phyloP scores from a whole-genome alignment of 1,140 invertebrate species.

The Musca vetustissima region DNA sequence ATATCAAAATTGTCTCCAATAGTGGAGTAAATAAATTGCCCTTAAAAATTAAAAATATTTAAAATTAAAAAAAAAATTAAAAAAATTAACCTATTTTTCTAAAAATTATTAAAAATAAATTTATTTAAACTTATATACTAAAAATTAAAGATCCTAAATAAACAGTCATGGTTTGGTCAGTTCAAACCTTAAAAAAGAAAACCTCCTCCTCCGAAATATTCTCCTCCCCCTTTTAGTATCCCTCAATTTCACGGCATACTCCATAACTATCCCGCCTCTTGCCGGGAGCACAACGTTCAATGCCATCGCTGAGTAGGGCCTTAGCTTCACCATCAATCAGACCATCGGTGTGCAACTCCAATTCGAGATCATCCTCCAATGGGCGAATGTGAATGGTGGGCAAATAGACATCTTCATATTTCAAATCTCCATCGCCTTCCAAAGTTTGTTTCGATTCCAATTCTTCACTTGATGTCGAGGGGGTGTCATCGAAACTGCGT shows the following conservation, averaged over 20 bases:
- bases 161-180: too few species aligned
- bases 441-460: constrained; percentile 8
- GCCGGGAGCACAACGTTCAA: constrained; percentile 65
- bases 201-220: too few species aligned
- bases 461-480: neutral
- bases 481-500: neutral
- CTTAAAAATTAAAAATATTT: too few species aligned
- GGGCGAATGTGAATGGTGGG: constrained; percentile 14
- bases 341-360: constrained; percentile 39
- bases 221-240: constrained; percentile 38
- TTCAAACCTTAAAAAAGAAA: too few species aligned
- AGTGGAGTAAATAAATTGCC: too few species aligned
- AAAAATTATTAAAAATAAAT: neutral
- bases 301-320: constrained; percentile 60
- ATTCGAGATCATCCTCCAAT: constrained; percentile 36
- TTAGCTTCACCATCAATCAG: constrained; percentile 37
- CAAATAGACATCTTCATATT: constrained; percentile 19
- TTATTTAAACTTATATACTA: neutral
- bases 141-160: too few species aligned
- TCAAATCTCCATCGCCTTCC: neutral
- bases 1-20: too few species aligned
- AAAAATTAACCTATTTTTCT: too few species aligned
- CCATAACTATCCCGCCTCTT: constrained; percentile 61
- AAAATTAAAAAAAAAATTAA: too few species aligned
- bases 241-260: constrained; percentile 55